Percentiles rank a stretch among this genome's conserved stretches.
Evolutionary conservation across 2,888 invertebrate genomes (phyloP).

Genomic region (Deroplatys truncata): DNA sequence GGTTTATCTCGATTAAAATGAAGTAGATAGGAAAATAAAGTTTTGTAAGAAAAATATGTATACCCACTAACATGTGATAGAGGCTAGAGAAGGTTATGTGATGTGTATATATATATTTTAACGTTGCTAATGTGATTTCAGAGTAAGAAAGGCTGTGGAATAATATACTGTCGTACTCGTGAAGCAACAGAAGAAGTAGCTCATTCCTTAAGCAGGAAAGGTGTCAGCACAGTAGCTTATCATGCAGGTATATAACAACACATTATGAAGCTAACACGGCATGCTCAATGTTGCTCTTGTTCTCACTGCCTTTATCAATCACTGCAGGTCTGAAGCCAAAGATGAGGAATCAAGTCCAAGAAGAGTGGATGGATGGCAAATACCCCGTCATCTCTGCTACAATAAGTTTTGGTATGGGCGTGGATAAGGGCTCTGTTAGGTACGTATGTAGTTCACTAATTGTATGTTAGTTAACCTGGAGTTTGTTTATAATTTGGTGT

Average conservation of each 20-base stretch:
- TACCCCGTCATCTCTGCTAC: constrained; percentile 92
- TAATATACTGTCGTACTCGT: constrained; percentile 92
- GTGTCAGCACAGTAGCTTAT: constrained; percentile 76
- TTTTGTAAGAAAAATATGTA: too few species aligned
- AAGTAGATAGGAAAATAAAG: too few species aligned
- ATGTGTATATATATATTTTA: too few species aligned
- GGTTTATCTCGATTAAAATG: too few species aligned
- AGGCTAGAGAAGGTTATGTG: too few species aligned
- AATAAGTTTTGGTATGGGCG: constrained; percentile 99
- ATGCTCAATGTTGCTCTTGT: neutral
- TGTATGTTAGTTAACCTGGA: too few species aligned
- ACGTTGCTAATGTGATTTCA: constrained; percentile 11
- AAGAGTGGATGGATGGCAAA: constrained; percentile 87
- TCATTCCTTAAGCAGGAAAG: constrained; percentile 64
- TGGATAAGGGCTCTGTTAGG: constrained; percentile 92
- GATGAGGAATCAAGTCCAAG: constrained; percentile 76
- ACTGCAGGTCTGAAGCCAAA: constrained; percentile 53
- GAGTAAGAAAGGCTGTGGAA: constrained; percentile 51
- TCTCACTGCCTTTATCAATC: neutral
- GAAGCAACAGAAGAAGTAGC: constrained; percentile 87
- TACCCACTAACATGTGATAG: too few species aligned
- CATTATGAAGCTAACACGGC: constrained; percentile 2
- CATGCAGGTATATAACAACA: constrained; percentile 66
- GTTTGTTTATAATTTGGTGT: too few species aligned
- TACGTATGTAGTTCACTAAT: constrained; percentile 37